Evolutionary conservation across 2,888 invertebrate species (phyloP).

Genomic region (Allygus modestus): DNA sequence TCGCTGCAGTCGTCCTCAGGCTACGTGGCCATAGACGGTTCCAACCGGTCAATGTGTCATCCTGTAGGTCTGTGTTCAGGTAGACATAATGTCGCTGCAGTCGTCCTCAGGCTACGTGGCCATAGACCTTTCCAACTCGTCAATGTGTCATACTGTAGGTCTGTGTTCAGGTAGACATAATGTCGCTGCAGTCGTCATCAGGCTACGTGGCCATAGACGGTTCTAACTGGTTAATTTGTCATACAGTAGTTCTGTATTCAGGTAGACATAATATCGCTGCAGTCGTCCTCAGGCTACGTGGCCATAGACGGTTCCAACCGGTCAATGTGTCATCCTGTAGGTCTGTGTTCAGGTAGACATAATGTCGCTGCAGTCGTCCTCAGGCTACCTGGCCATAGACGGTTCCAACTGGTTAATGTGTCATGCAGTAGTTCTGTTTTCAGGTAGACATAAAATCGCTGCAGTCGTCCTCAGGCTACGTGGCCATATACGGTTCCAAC

Average conservation of each 20-base stretch:
- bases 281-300: conserved; percentile 70
- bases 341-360: conserved; percentile 16
- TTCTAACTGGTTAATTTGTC: conserved; percentile 89
- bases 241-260: too few species aligned
- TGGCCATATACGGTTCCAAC: conserved; percentile 85
- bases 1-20: neutral
- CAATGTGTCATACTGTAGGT: too few species aligned
- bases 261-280: conserved; percentile 8
- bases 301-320: conserved; percentile 87
- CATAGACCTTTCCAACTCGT: conserved; percentile 87
- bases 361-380: neutral
- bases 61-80: too few species aligned
- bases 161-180: conserved; percentile 15
- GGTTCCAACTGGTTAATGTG: conserved; percentile 90
- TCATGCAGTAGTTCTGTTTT: too few species aligned
- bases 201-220: conserved; percentile 80
- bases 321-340: too few species aligned
- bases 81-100: neutral
- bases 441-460: conserved; percentile 1
- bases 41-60: conserved; percentile 91
- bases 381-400: conserved; percentile 78
- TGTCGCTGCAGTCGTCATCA: neutral
- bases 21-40: conserved; percentile 81
- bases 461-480: neutral
- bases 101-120: conserved; percentile 74